phyloP scores from a whole-genome alignment of 2,113 vertebrate genomes.

The Phalacrocorax brasilianus region DNA sequence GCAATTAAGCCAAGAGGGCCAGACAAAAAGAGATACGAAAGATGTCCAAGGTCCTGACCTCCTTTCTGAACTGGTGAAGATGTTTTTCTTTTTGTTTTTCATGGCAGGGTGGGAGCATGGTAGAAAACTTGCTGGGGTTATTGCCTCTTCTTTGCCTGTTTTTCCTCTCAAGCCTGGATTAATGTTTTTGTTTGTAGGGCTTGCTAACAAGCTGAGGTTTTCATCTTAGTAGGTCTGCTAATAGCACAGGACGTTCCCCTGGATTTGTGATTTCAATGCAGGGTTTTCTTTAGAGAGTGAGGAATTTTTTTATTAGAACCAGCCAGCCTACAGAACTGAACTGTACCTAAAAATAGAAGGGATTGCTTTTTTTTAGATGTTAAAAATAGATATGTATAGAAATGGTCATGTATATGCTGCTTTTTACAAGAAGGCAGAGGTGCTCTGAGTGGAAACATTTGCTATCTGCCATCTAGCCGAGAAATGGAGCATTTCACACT shows the following conservation, averaged over 20 bases:
- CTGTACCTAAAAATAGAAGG: slow-evolving; percentile 70
- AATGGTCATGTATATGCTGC: slow-evolving; percentile 39
- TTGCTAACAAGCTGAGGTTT: slow-evolving; percentile 50
- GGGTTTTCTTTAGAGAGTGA: slow-evolving; percentile 47
- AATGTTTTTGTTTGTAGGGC: slow-evolving; percentile 37
- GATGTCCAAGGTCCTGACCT: background rate
- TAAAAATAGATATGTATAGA: slow-evolving; percentile 72
- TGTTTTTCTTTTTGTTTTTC: background rate
- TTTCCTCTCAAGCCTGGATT: background rate
- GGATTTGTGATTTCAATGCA: slow-evolving; percentile 44
- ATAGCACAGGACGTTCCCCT: slow-evolving; percentile 14
- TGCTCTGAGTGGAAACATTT: slow-evolving; percentile 38
- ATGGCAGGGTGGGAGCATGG: background rate
- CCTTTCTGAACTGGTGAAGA: background rate
- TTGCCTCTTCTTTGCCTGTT: background rate
- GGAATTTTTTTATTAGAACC: slow-evolving; percentile 67
- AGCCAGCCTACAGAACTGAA: slow-evolving; percentile 54
- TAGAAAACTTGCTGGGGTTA: background rate
- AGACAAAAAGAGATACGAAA: background rate
- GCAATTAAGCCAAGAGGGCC: background rate
- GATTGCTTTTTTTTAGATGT: slow-evolving; percentile 31
- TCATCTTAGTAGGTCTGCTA: slow-evolving; percentile 26
- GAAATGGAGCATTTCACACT: background rate
- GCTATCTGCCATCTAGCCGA: background rate
- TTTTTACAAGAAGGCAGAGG: slow-evolving; percentile 37